Conservation (phyloP, 2,113 vertebrate species). For the Eulemur rufifrons region DNA sequence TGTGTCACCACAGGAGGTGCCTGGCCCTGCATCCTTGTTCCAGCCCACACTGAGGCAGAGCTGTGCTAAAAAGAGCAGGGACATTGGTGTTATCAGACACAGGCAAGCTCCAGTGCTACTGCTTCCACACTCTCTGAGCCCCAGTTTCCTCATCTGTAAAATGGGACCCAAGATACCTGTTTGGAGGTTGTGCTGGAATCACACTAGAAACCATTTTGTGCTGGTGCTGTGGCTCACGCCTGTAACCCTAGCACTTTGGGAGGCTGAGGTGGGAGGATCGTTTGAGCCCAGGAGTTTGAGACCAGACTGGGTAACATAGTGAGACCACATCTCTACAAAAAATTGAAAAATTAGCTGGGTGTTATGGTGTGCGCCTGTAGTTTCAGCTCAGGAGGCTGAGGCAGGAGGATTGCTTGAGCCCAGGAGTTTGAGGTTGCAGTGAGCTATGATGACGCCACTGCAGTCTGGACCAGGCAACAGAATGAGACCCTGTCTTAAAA, state of each 20-base stretch:
- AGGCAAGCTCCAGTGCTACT: background rate
- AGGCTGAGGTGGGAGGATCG: background rate
- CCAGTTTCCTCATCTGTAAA: constrained; percentile 15
- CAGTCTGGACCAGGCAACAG: background rate
- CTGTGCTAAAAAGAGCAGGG: background rate
- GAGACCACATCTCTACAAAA: background rate
- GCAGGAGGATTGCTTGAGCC: background rate
- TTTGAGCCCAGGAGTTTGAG: background rate
- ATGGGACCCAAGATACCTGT: background rate
- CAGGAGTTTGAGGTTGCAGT: background rate
- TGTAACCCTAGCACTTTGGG: background rate
- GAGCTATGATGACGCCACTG: too few relatives aligned
- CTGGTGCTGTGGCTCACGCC: background rate
- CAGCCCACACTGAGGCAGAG: background rate
- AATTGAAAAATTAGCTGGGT: background rate
- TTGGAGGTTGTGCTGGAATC: background rate
- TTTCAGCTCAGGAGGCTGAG: background rate
- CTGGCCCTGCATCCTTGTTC: background rate
- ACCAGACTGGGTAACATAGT: background rate
- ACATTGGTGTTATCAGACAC: background rate
- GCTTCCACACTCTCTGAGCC: background rate
- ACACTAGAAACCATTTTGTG: background rate
- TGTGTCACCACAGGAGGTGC: background rate
- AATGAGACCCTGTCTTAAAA: background rate
- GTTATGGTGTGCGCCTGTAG: background rate